These are phyloP conservation scores for Papilio protenor DNA, from an alignment of 2,888 invertebrate species.

Conservation along the genomic window DNA sequence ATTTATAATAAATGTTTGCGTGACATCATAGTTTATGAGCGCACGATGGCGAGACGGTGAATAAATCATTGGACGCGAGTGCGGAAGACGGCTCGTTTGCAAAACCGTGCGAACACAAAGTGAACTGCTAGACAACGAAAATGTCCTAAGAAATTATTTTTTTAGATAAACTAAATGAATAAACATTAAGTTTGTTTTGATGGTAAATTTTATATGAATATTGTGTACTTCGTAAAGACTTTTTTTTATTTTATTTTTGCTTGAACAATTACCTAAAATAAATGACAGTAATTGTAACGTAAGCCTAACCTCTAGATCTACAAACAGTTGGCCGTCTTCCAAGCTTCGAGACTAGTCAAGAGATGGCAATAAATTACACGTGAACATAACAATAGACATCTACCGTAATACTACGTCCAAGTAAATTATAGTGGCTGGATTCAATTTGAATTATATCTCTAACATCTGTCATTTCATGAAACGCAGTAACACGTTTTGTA, in stretches of 20 bases:
- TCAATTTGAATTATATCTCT: not conserved
- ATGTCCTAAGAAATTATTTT: not conserved
- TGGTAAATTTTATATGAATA: too few species aligned
- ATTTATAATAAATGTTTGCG: constrained; percentile 2
- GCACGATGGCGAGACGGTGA: constrained; percentile 12
- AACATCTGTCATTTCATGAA: not conserved
- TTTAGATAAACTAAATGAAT: too few species aligned
- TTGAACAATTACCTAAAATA: not conserved
- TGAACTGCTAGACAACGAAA: not conserved
- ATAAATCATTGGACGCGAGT: constrained; percentile 32
- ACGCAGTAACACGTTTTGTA: not conserved
- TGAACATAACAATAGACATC: not conserved
- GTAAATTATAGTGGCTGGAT: constrained; percentile 10
- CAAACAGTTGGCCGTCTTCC: constrained; percentile 3
- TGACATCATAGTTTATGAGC: constrained; percentile 30
- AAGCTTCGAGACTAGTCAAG: not conserved
- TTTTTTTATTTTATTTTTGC: not conserved
- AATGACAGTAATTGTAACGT: not conserved
- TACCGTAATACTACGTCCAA: not conserved
- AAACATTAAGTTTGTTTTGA: too few species aligned
- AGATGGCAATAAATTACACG: constrained; percentile 10
- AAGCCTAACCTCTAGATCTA: not conserved
- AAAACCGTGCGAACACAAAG: not conserved
- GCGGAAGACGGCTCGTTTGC: constrained; percentile 22
- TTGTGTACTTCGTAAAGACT: too few species aligned